A percentile compares a stretch with the other conserved stretches of the same genome.
These are phyloP conservation scores for Notodonta dromedarius DNA, from an alignment of 2,888 invertebrate genomes.

Conservation along the genomic window DNA sequence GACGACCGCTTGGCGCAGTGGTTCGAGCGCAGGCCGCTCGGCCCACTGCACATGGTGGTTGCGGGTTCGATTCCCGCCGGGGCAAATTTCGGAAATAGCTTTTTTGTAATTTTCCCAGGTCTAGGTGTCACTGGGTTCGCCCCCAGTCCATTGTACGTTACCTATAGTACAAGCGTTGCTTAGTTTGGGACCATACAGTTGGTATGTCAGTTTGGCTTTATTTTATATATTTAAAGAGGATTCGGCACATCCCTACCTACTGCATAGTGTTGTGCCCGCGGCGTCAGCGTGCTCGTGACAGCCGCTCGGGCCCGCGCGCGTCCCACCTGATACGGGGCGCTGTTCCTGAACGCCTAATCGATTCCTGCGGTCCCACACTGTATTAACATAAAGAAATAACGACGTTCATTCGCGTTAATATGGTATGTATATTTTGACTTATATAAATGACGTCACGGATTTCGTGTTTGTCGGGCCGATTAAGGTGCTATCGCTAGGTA, in stretches of 20 bases:
- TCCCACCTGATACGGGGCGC: conserved; percentile 40
- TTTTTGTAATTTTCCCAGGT: too few relatives aligned
- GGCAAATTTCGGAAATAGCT: too few relatives aligned
- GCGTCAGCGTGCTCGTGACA: conserved; percentile 43
- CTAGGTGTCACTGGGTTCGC: too few relatives aligned
- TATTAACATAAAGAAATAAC: conserved; percentile 9
- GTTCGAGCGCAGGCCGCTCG: too few relatives aligned
- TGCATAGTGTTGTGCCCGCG: conserved; percentile 22
- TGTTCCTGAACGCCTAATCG: conserved; percentile 39
- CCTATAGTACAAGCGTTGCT: too few relatives aligned
- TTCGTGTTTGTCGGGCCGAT: not conserved
- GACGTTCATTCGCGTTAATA: conserved; percentile 1
- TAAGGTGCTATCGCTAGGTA: too few relatives aligned
- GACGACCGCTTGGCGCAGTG: too few relatives aligned
- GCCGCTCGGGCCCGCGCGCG: conserved; percentile 38
- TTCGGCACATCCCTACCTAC: conserved; percentile 15
- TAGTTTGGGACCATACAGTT: too few relatives aligned
- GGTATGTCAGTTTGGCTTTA: too few relatives aligned
- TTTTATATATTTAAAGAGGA: not conserved
- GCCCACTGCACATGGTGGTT: too few relatives aligned
- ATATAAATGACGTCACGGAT: not conserved
- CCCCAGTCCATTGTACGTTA: too few relatives aligned
- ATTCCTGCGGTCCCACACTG: conserved; percentile 25
- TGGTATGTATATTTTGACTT: not conserved
- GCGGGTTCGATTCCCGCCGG: too few relatives aligned